phyloP scores from a whole-genome alignment of 2,797 vertebrate genomes.

The Echeneis naucrates region DNA sequence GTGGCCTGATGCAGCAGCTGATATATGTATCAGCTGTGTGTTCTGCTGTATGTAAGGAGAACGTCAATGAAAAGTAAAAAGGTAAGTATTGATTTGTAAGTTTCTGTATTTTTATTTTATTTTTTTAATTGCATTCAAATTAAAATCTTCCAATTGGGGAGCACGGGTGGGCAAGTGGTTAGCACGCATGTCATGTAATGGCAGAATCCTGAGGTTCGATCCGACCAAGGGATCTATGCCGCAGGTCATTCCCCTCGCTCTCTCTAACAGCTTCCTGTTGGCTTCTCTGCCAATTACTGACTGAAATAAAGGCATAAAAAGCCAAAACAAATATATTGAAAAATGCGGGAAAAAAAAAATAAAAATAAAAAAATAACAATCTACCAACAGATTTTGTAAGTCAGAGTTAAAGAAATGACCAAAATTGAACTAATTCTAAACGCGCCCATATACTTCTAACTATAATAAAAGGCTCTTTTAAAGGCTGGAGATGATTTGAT shows the following conservation, averaged over 20 bases:
- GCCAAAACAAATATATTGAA: too few species aligned
- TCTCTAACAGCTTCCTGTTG: too few species aligned
- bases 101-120: slow-evolving; percentile 1
- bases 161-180: too few species aligned
- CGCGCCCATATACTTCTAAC: neutral
- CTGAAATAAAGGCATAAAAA: too few species aligned
- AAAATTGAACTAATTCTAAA: neutral
- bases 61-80: neutral
- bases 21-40: too few species aligned
- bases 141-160: neutral
- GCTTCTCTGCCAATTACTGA: too few species aligned
- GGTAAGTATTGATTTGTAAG: neutral
- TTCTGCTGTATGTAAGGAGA: neutral
- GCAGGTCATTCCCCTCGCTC: too few species aligned
- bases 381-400: neutral
- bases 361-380: slow-evolving; percentile 16
- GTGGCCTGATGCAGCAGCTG: slow-evolving; percentile 46
- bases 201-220: too few species aligned
- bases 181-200: too few species aligned
- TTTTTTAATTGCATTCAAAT: neutral
- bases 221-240: too few species aligned
- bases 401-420: neutral
- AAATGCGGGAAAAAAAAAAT: too few species aligned
- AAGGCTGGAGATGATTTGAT: neutral
- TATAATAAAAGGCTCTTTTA: slow-evolving; percentile 7